These are phyloP conservation scores for Menura novaehollandiae DNA, from an alignment of 2,113 vertebrate species.

Conservation along the genomic window DNA sequence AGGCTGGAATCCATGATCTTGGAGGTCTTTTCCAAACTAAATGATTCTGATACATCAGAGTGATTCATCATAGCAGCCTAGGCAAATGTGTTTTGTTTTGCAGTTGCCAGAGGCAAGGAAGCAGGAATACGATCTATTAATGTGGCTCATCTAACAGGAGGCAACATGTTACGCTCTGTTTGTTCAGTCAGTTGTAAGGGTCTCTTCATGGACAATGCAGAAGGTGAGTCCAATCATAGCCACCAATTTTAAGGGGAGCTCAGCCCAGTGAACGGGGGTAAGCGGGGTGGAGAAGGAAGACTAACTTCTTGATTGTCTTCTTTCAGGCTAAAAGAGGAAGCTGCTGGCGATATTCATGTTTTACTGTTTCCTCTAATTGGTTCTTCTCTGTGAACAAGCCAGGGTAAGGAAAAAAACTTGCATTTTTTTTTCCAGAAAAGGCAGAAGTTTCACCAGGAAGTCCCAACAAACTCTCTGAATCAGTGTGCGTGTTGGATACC, in stretches of 20 bases:
- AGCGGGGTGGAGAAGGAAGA: neutral
- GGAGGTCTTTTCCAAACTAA: neutral
- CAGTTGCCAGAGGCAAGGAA: neutral
- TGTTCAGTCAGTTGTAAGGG: fast-evolving
- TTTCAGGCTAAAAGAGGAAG: neutral
- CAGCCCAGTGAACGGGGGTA: neutral
- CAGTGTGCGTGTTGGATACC: neutral
- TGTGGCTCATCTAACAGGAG: neutral
- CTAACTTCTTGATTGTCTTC: neutral
- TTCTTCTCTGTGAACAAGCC: neutral
- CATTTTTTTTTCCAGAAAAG: neutral
- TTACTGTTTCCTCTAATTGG: neutral
- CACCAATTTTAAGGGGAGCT: neutral
- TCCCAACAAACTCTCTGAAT: neutral
- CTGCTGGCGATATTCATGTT: neutral
- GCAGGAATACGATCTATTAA: fast-evolving
- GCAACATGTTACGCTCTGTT: neutral
- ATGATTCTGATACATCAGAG: too few species aligned
- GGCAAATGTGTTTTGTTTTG: neutral
- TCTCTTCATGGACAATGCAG: fast-evolving
- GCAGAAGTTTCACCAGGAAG: neutral
- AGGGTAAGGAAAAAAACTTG: neutral
- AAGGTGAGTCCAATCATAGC: neutral
- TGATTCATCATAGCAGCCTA: neutral
- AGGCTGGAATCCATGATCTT: neutral